phyloP scores from a whole-genome alignment of 2,797 vertebrate genomes.

The Decapterus maruadsi region DNA sequence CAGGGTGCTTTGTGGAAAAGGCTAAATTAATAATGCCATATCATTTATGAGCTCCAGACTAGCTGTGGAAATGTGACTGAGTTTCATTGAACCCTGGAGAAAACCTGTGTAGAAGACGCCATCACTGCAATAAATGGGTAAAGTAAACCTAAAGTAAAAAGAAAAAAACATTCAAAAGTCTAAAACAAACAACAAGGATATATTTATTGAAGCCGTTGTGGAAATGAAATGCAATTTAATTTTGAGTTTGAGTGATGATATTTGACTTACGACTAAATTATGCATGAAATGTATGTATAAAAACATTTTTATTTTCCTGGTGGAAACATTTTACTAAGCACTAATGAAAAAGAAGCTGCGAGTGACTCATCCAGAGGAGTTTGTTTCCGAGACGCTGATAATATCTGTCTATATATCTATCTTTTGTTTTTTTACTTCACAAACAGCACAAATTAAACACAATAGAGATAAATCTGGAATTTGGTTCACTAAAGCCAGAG shows the following conservation, averaged over 20 bases:
- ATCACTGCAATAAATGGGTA: background rate
- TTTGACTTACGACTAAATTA: background rate
- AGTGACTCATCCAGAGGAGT: background rate
- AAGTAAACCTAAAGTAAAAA: background rate
- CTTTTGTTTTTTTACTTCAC: background rate
- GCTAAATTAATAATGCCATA: conserved; percentile 23
- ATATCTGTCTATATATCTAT: too few species aligned
- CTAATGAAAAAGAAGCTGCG: background rate
- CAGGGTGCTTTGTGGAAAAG: conserved; percentile 5
- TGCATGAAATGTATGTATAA: background rate
- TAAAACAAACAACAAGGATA: background rate
- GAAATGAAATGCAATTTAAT: background rate
- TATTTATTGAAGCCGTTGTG: background rate
- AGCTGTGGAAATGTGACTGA: conserved; percentile 7
- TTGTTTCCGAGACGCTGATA: background rate
- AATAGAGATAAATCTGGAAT: background rate
- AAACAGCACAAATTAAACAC: background rate
- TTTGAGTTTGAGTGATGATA: background rate
- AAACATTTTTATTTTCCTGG: background rate
- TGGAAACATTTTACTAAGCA: background rate
- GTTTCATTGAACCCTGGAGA: background rate
- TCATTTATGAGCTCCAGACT: conserved; percentile 16
- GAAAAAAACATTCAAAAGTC: background rate
- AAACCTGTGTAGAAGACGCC: background rate
- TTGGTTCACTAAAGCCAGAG: background rate